Base-by-base conservation (phyloP, 2,113 vertebrate species). In the Saguinus imperator region DNA sequence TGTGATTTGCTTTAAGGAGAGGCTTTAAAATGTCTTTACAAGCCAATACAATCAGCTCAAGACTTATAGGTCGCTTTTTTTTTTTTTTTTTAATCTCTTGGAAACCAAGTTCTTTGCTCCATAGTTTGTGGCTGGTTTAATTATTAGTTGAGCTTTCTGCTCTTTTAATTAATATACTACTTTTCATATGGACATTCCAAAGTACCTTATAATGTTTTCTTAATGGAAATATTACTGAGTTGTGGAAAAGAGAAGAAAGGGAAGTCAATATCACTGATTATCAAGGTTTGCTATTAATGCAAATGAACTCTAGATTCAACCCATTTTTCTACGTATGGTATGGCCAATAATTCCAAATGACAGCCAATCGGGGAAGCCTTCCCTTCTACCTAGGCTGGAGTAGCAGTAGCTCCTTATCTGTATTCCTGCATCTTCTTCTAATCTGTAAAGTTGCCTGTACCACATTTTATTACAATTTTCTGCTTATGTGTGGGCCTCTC, bases 91-190 rank as follows among this genome's bases (percentile, higher is more conserved):
- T 48, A 12, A 7, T 91, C 27, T 27, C 35, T 94, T 72, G 58
- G 75, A 83, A 84, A 52, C 18, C 25, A 72, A 70, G 23, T 45
- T 79, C 48, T 96, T 96, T 93, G 89, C 68, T 96, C 45, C 32
- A 88, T 73, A 70, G 40, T 91, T 93, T 91, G 80, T 76, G 55
- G 25, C 61, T 95, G 32, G 29, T 23, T 89, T 91, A 95, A 96
- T 96, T 75, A 61, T 96, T 75, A 61, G 29, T 40, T 97, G 37
- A 61, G 23, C 32, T 94, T 92, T 87, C 64, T 40, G 95, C 68
- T 77, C 91, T 95, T 94, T 91, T 94, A 94, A 97, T 95, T 93
- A 96, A 77, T 61, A 58, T 14, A 58, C 11, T 97, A 45, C 84
- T 95, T 91, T 97, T 93, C 48, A 92, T 58, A 92, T 35, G 45